Evolutionary conservation across 2,797 vertebrate genomes (phyloP), one percentile per base, ranked within the genome.

Genomic region (Streptopelia turtur): DNA sequence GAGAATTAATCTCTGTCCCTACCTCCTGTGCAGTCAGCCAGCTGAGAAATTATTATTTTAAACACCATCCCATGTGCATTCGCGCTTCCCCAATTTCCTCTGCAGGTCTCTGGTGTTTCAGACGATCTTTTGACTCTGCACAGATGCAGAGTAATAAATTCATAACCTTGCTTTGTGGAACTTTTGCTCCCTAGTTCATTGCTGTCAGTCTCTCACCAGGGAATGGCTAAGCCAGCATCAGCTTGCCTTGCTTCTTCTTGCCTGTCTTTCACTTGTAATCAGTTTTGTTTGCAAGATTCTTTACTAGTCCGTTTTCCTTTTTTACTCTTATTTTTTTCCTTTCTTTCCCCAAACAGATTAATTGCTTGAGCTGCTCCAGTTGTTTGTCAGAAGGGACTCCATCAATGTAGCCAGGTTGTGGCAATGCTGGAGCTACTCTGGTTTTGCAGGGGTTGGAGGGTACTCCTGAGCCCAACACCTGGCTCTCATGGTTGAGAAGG

Each of bases 1-100:
- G 85, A 83, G 89, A 91, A 93, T 85, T 94, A 91, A 96, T 96
- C 88, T 85, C 68, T 77, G 50, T 81, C 71, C 64, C 87, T 50
- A 83, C 66, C 77, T 77, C 83, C 70, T 52, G 30, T 85, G 76
- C 64, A 94, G 68, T 80, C 87, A 96, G 70, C 87, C 87, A 64
- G 70, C 57, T 89, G 88, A 91, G 77, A 94, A 95, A 95, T 91
- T 87, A 87, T 87, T 93, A 87, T 87, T 93, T 95, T 92, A 92
- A 91, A 87, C n/a, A 43, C 27, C 1, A 1, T 90, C 63, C 43
- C 78, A 39, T 76, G 75, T 88, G 93, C 60, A 82, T 88, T 90
- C 83, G 47, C 12, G 10, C 72, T 93, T 94, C 64, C 82, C 64
- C 59, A 89, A 24, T 91, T 94, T 96, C 85, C 45, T 94, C 66